phyloP scores from a whole-genome alignment of 1,140 invertebrate species.

The Himalopsyche phryganea region DNA sequence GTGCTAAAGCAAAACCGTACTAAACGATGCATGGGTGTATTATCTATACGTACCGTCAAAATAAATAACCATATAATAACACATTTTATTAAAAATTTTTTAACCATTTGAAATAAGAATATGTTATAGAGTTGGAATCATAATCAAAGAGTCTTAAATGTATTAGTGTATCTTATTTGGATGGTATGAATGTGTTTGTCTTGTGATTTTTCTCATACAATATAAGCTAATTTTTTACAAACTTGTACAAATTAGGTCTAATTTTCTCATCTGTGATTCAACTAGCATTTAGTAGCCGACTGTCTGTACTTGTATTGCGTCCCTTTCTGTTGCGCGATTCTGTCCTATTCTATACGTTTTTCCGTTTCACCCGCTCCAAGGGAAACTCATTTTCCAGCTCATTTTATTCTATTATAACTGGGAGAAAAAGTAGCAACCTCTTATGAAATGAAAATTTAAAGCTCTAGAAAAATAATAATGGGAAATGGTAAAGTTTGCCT shows the following conservation, averaged over 20 bases:
- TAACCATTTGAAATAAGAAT: too few species aligned
- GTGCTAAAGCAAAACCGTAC: too few species aligned
- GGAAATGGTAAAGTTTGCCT: constrained; percentile 25
- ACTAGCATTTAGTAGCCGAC: constrained; percentile 30
- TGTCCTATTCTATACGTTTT: constrained; percentile 8
- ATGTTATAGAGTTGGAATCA: too few species aligned
- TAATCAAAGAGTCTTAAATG: too few species aligned
- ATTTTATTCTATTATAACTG: constrained; percentile 35
- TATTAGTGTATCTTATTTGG: too few species aligned
- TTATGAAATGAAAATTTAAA: constrained; percentile 33
- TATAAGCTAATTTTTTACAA: constrained; percentile 36
- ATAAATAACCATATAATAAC: too few species aligned
- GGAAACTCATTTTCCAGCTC: constrained; percentile 36
- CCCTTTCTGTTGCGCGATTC: constrained; percentile 1
- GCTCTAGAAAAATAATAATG: constrained; percentile 31
- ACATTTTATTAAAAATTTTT: too few species aligned
- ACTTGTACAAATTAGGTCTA: constrained; percentile 34
- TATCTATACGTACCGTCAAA: too few species aligned
- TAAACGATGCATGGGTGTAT: too few species aligned
- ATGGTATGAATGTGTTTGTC: too few species aligned
- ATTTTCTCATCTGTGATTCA: constrained; percentile 36
- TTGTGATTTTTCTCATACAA: constrained; percentile 23
- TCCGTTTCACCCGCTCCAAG: constrained; percentile 26
- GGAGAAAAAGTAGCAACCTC: constrained; percentile 34
- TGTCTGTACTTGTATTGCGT: constrained; percentile 10